Evolutionary conservation across 2,113 vertebrate genomes (phyloP), one percentile per base, ranked within the genome.

Genomic region (Brachirus orientalis): DNA sequence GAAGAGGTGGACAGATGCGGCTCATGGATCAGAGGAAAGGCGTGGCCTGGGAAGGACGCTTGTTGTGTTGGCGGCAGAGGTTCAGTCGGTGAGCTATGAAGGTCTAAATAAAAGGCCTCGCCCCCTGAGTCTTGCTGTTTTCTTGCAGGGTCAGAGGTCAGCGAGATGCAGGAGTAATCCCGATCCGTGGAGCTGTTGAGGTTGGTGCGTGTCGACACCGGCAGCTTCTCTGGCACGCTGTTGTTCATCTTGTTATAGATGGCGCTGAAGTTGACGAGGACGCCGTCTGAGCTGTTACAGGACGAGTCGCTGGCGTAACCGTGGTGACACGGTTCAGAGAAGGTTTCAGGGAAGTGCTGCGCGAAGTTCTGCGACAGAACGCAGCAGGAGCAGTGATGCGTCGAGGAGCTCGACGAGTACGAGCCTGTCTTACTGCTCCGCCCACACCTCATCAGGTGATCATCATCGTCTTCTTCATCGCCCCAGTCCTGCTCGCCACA

Each of bases 251-350:
- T 97, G 90, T 94, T 95, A 93, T 96, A 99, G 63, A 99, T 97
- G 54, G 97, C 88, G 19, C 96, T 99, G 93, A 98, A 97, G 77
- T 96, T 99, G 76, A 99, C 96, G 10, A 98, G 94, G 19, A 98
- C 95, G 0, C 98, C 96, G 0, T 99, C 96, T 0, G 97, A 98
- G 75, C 97, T 98, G 91, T 97, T 98, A 92, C 96, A 98, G 41
- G 97, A 98, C 0, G 96, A 98, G 90, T 99, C 98, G 4, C 96
- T 98, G 79, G 93, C 88, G 4, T 96, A 96, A 56, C 94, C 94
- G 77, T 93, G 95, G 70, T 94, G 95, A 69, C 95, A 94, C 78
- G 92, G 83, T 79, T 96, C 95, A 0, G 94, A 88, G 66, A 86
- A 88, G 53, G 93, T 10, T 14, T 82, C 77, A 0, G 78, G 77